Evolutionary conservation across 1,140 invertebrate genomes (phyloP).

Genomic region (Choristoneura fumiferana): DNA sequence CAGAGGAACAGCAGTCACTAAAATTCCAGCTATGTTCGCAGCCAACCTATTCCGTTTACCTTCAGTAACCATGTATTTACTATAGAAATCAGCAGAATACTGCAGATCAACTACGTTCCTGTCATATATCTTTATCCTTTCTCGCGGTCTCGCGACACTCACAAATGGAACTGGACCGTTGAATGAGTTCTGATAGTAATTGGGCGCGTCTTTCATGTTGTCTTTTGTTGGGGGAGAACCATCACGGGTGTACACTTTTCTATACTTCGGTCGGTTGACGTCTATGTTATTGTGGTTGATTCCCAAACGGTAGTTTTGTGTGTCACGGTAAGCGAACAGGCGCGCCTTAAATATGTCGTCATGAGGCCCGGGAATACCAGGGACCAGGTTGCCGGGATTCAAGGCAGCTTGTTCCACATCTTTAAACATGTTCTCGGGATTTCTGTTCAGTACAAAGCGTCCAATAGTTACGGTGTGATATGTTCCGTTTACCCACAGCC

Average conservation of each 20-base stretch:
- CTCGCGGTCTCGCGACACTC: constrained; percentile 37
- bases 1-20: background rate
- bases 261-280: constrained; percentile 90
- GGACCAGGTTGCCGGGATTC: background rate
- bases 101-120: constrained; percentile 49
- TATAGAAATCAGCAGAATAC: constrained; percentile 45
- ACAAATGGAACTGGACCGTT: constrained; percentile 81
- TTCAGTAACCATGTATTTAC: background rate
- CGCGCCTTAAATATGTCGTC: background rate
- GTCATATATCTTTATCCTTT: constrained; percentile 31
- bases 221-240: constrained; percentile 82
- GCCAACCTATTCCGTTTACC: background rate
- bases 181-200: constrained; percentile 79
- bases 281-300: constrained; percentile 90
- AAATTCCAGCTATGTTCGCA: background rate
- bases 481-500: constrained; percentile 84
- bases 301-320: constrained; percentile 90
- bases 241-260: constrained; percentile 83
- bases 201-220: constrained; percentile 87
- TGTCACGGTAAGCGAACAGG: constrained; percentile 89
- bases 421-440: background rate
- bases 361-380: background rate
- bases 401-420: background rate
- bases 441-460: background rate
- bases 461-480: constrained; percentile 73